Base-by-base conservation (phyloP, 2,888 invertebrate genomes). In the Cheilosia impressa region DNA sequence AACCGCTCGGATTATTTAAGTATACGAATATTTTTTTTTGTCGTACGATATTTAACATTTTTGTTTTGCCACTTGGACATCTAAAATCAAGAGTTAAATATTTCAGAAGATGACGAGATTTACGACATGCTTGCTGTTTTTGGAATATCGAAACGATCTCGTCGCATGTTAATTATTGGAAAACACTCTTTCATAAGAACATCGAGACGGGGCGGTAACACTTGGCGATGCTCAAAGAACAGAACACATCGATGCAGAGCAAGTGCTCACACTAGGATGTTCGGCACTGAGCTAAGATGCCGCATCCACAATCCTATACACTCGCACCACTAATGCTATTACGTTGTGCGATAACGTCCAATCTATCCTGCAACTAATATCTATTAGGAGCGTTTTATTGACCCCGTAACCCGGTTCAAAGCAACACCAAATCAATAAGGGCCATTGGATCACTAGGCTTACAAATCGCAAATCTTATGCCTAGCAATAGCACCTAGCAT, bases 181-280 rank as follows among this genome's bases (percentile, higher is more conserved):
- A 60, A 47, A 27, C 27, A 71, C 27, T 10, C 24, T 19, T 71
- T 71, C 24, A 24, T 52, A 45, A 41, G 50, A 47, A 41, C 60
- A 7, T 17, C 15, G 4, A 60, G 60, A 52, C 50, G 17, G 22
- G 34, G 50, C 41, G 58, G 15, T 31, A 60, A 27, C 41, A 60
- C 71, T 27, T 71, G 71, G 71, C 50, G 71, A 71, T 71, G 71
- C 10, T 69, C 69, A 2, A 69, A 58, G 34, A 58, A 34, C n/a
- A 34, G 55, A 34, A 57, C 45, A n/a, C 34, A 69, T 47, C 47
- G 47, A 57, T 69, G 69, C 38, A 69, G 58, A 22, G 47, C 31
- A 1, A 69, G 34, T n/a, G 69, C 69, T 24, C 66, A 43, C 4
- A 66, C 66, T 17, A 53, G 27, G 17, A 53, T 66, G 66, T 47